Base-by-base conservation (phyloP, 1,140 invertebrate genomes). In the Akabosia matsudoensis region DNA sequence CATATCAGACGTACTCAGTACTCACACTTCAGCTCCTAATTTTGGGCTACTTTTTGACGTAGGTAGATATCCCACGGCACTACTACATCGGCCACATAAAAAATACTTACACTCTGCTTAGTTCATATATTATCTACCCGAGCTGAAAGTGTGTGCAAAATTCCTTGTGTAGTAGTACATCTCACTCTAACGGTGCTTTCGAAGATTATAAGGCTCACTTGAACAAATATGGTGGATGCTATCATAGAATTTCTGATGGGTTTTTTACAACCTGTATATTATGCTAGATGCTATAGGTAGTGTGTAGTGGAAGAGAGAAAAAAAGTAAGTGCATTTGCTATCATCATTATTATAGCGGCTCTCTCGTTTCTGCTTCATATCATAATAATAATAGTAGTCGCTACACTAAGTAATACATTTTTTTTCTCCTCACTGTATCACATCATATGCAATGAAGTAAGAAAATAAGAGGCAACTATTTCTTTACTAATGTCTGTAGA, bases 391-490 rank as follows among this genome's bases (percentile, higher is more conserved):
- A 24, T 61, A 45, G 18, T 45, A 45, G n/a, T n/a, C n/a, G n/a
- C n/a, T n/a, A n/a, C n/a, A n/a, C n/a, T n/a, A n/a, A n/a, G n/a
- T n/a, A n/a, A n/a, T n/a, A n/a, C n/a, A n/a, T n/a, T n/a, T n/a
- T n/a, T n/a, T 45, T 45, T 45, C 18, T 18, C 18, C 18, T 45
- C 22, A 4, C 54, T 56, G 54, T 56, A 56, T 56, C 61, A 67
- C 22, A 67, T 31, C 28, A 13, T 16, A 61, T 61, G 54, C 26
- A 31, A 67, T 28, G 30, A 67, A 67, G 61, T 67, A 67, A 67
- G 54, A 56, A 67, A 67, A 67, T 67, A 67, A 30, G 61, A 67
- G 61, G 61, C 61, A 67, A 67, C 61, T 67, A 67, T 67, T 67
- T 67, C 61, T 67, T 56, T 67, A 67, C 61, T 67, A 67, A 67